Conservation (phyloP, 2,797 vertebrate species). For the Anguilla marmorata region DNA sequence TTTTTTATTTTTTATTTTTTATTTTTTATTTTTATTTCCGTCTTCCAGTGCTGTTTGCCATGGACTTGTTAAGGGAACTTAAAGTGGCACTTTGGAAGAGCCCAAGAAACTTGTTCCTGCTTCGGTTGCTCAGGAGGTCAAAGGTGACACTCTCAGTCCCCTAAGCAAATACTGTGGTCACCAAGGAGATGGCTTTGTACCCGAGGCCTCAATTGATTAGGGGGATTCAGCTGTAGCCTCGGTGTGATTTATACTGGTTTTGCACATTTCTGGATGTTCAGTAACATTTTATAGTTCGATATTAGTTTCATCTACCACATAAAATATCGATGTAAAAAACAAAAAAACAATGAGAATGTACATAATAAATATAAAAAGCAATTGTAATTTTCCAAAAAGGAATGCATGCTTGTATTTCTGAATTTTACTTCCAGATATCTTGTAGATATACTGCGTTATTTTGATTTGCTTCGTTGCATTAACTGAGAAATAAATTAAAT, state of each 20-base stretch:
- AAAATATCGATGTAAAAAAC: neutral
- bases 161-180: constrained; percentile 19
- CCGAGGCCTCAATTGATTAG: neutral
- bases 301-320: neutral
- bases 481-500: neutral
- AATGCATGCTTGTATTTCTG: neutral
- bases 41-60: neutral
- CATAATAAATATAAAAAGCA: neutral
- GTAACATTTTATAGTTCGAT: neutral
- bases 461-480: neutral
- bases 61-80: neutral
- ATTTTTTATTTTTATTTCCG: neutral
- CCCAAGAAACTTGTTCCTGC: neutral
- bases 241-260: neutral
- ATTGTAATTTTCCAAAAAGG: neutral
- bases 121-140: constrained; percentile 29
- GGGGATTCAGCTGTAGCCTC: constrained; percentile 21
- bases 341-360: neutral
- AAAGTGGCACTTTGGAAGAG: constrained; percentile 6
- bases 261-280: neutral
- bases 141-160: constrained; percentile 21
- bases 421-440: neutral
- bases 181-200: constrained; percentile 36
- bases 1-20: neutral
- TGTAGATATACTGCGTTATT: neutral